These are phyloP conservation scores for Hypsopygia costalis DNA, from an alignment of 2,888 invertebrate genomes.

Conservation along the genomic window DNA sequence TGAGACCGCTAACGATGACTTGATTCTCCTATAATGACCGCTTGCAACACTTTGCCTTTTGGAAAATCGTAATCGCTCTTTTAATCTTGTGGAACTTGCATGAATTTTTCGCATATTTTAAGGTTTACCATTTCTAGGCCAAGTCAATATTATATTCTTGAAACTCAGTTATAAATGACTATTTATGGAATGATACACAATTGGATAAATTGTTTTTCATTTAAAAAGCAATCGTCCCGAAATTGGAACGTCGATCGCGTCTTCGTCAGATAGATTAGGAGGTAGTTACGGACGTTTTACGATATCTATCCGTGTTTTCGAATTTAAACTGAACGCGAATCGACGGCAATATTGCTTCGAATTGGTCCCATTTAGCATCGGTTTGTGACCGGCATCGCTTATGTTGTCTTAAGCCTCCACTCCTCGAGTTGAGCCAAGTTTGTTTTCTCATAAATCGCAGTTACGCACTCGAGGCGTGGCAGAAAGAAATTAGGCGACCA, in stretches of 20 bases:
- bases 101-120: too few species aligned
- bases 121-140: too few species aligned
- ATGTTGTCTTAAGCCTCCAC: slow-evolving; percentile 10
- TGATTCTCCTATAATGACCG: neutral
- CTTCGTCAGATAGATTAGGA: neutral
- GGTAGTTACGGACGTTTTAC: neutral
- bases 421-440: neutral
- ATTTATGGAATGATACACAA: too few species aligned
- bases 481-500: slow-evolving; percentile 13
- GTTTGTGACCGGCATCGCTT: neutral
- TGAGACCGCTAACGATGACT: neutral
- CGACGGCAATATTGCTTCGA: neutral
- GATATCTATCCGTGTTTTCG: neutral
- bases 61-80: too few species aligned
- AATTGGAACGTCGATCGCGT: neutral
- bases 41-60: neutral
- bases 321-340: neutral
- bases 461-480: slow-evolving; percentile 14
- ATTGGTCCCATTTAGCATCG: neutral
- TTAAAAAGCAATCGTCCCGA: too few species aligned
- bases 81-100: too few species aligned
- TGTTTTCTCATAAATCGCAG: slow-evolving; percentile 16
- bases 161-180: too few species aligned
- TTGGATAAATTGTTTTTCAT: too few species aligned
- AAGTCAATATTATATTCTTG: too few species aligned